phyloP scores from a whole-genome alignment of 2,113 vertebrate genomes.

The Cheirogaleus medius region DNA sequence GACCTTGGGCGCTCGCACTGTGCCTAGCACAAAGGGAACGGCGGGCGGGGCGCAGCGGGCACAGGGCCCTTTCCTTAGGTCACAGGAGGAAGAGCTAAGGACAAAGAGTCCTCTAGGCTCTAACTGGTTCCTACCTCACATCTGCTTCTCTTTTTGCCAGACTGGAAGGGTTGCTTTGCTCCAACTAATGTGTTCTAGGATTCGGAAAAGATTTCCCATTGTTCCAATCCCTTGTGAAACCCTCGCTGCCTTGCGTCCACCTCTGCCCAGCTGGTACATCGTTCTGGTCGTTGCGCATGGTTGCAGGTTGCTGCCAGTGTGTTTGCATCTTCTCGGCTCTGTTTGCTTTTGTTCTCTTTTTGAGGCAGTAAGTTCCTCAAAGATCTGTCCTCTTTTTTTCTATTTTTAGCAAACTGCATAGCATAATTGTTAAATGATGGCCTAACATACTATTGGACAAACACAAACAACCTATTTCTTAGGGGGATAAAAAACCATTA shows the following conservation, averaged over 20 bases:
- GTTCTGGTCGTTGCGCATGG: rapidly evolving
- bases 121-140: background rate
- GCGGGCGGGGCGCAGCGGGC: rapidly evolving
- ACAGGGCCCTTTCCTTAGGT: background rate
- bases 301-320: background rate
- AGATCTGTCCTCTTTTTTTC: background rate
- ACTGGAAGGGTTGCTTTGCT: conserved; percentile 8
- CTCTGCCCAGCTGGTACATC: background rate
- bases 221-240: background rate
- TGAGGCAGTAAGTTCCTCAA: background rate
- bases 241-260: too few relatives aligned
- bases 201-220: background rate
- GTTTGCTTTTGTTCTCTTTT: background rate
- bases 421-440: background rate
- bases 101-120: background rate
- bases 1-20: background rate
- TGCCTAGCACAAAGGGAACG: background rate
- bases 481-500: background rate
- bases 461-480: background rate
- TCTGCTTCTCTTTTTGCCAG: background rate
- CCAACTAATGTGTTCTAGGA: background rate
- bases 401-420: background rate
- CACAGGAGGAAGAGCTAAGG: background rate
- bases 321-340: background rate
- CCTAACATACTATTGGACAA: background rate